Conservation (phyloP, 2,113 vertebrate genomes). For the Microcebus griseorufus region DNA sequence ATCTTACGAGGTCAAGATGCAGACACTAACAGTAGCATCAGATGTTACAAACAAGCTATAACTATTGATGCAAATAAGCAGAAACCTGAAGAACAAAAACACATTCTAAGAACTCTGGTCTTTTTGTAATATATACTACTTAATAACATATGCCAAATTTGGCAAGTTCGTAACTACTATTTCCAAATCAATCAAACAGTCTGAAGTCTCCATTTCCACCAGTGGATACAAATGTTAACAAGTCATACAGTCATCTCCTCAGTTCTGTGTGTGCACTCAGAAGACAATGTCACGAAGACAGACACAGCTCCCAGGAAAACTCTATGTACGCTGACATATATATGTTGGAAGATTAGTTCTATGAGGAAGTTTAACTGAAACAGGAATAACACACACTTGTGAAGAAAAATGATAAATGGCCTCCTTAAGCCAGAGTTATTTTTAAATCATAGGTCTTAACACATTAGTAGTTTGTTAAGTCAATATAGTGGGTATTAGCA, state of each 20-base stretch:
- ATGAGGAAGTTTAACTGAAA: not conserved
- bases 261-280: not conserved
- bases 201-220: not conserved
- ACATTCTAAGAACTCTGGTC: not conserved
- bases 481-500: not conserved
- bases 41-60: not conserved
- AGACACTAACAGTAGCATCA: not conserved
- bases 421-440: not conserved
- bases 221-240: not conserved
- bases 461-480: not conserved
- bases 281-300: not conserved
- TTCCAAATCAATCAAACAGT: not conserved
- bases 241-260: not conserved
- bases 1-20: not conserved
- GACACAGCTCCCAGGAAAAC: not conserved
- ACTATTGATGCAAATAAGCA: not conserved
- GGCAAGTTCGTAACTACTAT: not conserved
- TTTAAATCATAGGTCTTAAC: not conserved
- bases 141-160: not conserved
- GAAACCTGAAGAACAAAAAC: not conserved
- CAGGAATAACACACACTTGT: not conserved
- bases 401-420: slow-evolving; percentile 5
- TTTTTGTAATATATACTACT: not conserved
- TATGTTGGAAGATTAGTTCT: not conserved
- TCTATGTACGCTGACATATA: not conserved